Evolutionary conservation across 2,888 invertebrate genomes (phyloP), one percentile per base, ranked within the genome.

Genomic region (Mesochorus sp.): DNA sequence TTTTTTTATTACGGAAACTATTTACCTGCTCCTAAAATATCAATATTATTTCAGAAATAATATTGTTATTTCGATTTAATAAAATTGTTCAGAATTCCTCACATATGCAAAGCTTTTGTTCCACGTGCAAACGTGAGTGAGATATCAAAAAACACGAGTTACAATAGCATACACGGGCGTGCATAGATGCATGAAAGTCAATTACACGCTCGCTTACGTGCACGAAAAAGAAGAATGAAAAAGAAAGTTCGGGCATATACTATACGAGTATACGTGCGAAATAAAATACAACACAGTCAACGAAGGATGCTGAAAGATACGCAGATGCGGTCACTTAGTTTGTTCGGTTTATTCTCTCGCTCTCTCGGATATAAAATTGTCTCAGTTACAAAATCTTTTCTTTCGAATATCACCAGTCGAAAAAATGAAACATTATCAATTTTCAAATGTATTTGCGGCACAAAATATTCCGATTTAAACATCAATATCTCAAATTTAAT

Each of bases 361-460:
- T 21, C 73, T 14, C 24, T 70, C 59, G 17, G 21, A 37, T 37
- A 24, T 73, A 2, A 39, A 39, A 49, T 57, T 34, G 8, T 57
- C 47, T 47, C 47, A 34, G 57, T 66, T 42, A 59, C 66, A 49
- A 59, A 47, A 64, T 34, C 79, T 70, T 59, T 51, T 47, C 49
- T 28, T 26, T 49, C n/a, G 24, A n/a, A 6, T 26, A 28, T 26
- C 17, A 19, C 42, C 19, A 67, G 55, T 10, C 8, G 2, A n/a
- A n/a, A 34, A 8, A 34, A n/a, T 34, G 34, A 31, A 31, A n/a
- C n/a, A n/a, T n/a, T n/a, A n/a, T n/a, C n/a, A n/a, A n/a, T n/a
- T n/a, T n/a, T n/a, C n/a, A n/a, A n/a, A n/a, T n/a, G n/a, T n/a
- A n/a, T n/a, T n/a, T n/a, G n/a, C n/a, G n/a, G n/a, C n/a, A n/a